phyloP scores from a whole-genome alignment of 92 coral and sea anemone species.

The Epizoanthus illoricatus region DNA sequence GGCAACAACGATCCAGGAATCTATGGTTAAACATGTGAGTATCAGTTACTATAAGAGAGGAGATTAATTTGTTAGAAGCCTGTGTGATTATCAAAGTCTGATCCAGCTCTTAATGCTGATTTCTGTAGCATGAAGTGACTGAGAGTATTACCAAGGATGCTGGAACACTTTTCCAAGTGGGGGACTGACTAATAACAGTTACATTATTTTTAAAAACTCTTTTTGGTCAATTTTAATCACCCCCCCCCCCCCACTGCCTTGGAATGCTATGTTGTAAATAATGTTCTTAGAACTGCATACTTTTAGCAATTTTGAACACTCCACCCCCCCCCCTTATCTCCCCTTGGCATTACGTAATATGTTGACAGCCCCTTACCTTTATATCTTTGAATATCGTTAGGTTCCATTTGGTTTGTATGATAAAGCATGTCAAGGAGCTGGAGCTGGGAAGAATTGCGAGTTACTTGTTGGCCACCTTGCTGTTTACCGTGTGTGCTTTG shows the following conservation, averaged over 20 bases:
- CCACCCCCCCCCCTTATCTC: neutral
- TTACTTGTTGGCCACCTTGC: conserved; percentile 82
- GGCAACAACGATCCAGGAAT: conserved; percentile 67
- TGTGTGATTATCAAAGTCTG: too few species aligned
- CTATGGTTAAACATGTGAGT: conserved; percentile 73
- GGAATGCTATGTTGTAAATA: too few species aligned
- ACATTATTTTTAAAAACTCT: too few species aligned
- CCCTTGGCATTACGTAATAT: neutral
- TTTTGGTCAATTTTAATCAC: too few species aligned
- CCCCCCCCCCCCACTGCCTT: too few species aligned
- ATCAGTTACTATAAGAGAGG: neutral
- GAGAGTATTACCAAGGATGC: too few species aligned
- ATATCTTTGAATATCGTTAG: conserved; percentile 33
- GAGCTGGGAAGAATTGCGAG: conserved; percentile 69
- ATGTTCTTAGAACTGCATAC: too few species aligned
- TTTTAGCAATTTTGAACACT: neutral
- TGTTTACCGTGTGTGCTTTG: conserved; percentile 93
- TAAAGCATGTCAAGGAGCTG: conserved; percentile 66
- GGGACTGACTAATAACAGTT: too few species aligned
- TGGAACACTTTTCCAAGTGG: neutral
- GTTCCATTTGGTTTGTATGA: conserved; percentile 83
- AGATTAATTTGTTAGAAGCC: neutral
- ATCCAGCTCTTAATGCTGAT: too few species aligned
- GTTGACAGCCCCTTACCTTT: neutral
- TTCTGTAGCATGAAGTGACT: too few species aligned